Conservation (phyloP, 2,888 invertebrate genomes). For the Theristus sp. region DNA sequence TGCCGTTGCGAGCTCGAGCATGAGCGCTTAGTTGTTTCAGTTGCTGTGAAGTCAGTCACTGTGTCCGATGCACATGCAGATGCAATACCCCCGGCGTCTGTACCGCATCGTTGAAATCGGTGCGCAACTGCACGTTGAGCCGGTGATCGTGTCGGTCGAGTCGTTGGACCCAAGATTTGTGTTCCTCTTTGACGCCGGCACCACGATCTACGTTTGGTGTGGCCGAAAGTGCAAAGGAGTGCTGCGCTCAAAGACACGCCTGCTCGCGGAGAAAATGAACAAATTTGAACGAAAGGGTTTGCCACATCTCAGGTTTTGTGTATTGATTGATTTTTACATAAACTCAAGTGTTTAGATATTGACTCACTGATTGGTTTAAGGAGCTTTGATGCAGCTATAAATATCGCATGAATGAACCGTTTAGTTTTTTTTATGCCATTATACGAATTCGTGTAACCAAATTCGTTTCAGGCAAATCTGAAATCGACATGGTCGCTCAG, state of each 20-base stretch:
- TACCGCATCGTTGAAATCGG: constrained; percentile 20
- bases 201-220: constrained; percentile 67
- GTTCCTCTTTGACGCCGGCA: constrained; percentile 70
- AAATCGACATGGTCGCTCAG: constrained; percentile 62
- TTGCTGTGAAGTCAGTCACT: too few relatives aligned
- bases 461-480: constrained; percentile 57
- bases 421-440: too few relatives aligned
- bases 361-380: too few relatives aligned
- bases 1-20: too few relatives aligned
- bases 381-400: too few relatives aligned
- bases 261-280: constrained; percentile 93
- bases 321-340: too few relatives aligned
- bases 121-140: constrained; percentile 37
- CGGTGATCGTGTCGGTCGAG: constrained; percentile 29
- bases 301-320: too few relatives aligned
- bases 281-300: constrained; percentile 94
- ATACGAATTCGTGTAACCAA: too few relatives aligned
- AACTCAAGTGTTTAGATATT: too few relatives aligned
- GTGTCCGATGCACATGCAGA: too few relatives aligned
- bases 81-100: constrained; percentile 9
- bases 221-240: constrained; percentile 44
- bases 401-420: too few relatives aligned
- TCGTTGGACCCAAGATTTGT: constrained; percentile 78
- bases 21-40: too few relatives aligned
- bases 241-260: constrained; percentile 37